Evolutionary conservation across 2,888 invertebrate genomes (phyloP).

Genomic region (Exocentrus adspersus): DNA sequence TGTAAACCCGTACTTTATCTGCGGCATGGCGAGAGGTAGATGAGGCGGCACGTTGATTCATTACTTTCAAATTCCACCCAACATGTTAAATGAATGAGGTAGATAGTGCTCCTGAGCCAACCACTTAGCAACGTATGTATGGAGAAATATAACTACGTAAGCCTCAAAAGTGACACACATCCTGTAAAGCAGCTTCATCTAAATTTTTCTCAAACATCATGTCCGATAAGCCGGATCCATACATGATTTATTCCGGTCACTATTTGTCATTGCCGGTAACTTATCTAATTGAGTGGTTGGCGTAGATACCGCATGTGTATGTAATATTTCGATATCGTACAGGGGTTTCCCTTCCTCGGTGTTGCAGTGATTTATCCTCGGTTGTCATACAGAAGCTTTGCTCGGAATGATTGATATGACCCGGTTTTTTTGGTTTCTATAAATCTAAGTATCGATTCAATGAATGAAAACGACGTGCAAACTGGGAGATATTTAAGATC

Average conservation of each 20-base stretch:
- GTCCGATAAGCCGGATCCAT: background rate
- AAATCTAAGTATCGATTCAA: background rate
- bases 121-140: no score
- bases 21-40: no score
- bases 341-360: background rate
- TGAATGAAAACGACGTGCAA: background rate
- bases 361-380: background rate
- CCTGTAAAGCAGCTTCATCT: no score
- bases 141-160: no score
- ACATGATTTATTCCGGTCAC: background rate
- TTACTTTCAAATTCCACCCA: no score
- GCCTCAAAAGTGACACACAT: no score
- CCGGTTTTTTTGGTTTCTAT: background rate
- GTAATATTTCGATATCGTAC: background rate
- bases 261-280: background rate
- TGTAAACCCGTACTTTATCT: no score
- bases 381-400: constrained; percentile 1
- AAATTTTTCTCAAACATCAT: background rate
- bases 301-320: background rate
- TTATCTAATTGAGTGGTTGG: background rate
- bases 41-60: no score
- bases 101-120: no score
- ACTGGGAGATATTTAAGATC: background rate
- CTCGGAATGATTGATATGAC: background rate
- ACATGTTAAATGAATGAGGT: no score